Conservation (phyloP, 2,113 vertebrate species). For the Oplegnathus fasciatus region DNA sequence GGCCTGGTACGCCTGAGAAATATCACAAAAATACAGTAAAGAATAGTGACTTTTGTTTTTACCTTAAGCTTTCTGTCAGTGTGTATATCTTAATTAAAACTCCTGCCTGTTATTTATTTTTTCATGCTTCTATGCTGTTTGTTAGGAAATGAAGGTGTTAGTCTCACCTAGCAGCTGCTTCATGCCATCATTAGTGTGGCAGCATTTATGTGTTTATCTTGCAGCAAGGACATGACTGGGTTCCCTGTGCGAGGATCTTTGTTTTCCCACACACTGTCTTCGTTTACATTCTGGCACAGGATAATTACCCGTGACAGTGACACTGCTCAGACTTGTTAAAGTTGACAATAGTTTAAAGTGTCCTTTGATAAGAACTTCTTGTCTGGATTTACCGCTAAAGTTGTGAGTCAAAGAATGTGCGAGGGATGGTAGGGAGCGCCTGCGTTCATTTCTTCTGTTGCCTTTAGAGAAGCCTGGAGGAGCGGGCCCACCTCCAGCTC, state of each 20-base stretch:
- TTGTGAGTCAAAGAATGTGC: constrained; percentile 59
- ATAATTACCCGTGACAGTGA: constrained; percentile 76
- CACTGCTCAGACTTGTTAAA: constrained; percentile 65
- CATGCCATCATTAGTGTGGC: constrained; percentile 54
- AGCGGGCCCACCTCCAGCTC: constrained; percentile 77
- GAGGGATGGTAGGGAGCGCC: constrained; percentile 48
- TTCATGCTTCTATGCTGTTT: background rate
- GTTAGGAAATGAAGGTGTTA: constrained; percentile 25
- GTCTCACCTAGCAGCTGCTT: constrained; percentile 36
- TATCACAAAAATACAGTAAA: background rate
- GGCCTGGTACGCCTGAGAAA: background rate
- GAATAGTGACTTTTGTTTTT: constrained; percentile 9
- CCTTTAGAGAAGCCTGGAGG: constrained; percentile 70
- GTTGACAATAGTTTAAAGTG: constrained; percentile 66
- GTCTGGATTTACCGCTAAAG: constrained; percentile 57
- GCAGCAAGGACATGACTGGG: constrained; percentile 37
- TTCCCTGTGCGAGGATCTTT: constrained; percentile 52
- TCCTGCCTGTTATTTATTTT: constrained; percentile 23
- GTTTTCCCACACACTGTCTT: constrained; percentile 63
- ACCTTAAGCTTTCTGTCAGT: constrained; percentile 13
- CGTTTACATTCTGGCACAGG: constrained; percentile 57
- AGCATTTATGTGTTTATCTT: constrained; percentile 43
- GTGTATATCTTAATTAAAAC: constrained; percentile 24
- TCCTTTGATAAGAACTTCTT: constrained; percentile 78
- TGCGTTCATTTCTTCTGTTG: constrained; percentile 67